phyloP scores from a whole-genome alignment of 2,113 vertebrate species.

The Pseudorasbora parva region DNA sequence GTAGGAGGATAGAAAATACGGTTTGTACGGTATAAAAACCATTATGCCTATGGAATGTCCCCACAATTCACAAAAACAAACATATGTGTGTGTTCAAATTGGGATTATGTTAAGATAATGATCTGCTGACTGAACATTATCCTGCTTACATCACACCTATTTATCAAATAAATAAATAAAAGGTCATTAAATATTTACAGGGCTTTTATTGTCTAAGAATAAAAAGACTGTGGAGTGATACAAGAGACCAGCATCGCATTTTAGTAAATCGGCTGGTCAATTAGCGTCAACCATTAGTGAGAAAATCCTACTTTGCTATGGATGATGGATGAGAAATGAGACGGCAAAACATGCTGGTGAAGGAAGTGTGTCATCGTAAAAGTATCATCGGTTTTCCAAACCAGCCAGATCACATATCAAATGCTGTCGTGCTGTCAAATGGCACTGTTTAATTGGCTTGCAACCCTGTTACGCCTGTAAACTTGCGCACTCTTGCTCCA shows the following conservation, averaged over 20 bases:
- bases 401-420: conserved; percentile 35
- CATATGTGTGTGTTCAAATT: too few relatives aligned
- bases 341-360: conserved; percentile 42
- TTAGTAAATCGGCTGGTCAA: background rate
- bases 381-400: background rate
- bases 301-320: conserved; percentile 6
- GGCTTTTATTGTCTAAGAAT: conserved; percentile 9
- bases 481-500: background rate
- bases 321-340: conserved; percentile 51
- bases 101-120: background rate
- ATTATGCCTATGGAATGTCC: too few relatives aligned
- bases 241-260: background rate
- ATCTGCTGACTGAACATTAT: conserved; percentile 3
- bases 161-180: background rate
- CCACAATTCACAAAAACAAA: too few relatives aligned
- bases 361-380: background rate
- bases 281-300: conserved; percentile 1
- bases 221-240: conserved; percentile 9
- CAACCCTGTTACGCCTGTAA: background rate
- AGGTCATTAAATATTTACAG: conserved; percentile 9
- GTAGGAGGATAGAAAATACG: too few relatives aligned
- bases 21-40: too few relatives aligned
- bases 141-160: background rate
- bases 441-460: background rate
- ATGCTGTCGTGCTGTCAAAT: background rate